Evolutionary conservation across 2,113 vertebrate species (phyloP).

Genomic region (Eonycteris spelaea): DNA sequence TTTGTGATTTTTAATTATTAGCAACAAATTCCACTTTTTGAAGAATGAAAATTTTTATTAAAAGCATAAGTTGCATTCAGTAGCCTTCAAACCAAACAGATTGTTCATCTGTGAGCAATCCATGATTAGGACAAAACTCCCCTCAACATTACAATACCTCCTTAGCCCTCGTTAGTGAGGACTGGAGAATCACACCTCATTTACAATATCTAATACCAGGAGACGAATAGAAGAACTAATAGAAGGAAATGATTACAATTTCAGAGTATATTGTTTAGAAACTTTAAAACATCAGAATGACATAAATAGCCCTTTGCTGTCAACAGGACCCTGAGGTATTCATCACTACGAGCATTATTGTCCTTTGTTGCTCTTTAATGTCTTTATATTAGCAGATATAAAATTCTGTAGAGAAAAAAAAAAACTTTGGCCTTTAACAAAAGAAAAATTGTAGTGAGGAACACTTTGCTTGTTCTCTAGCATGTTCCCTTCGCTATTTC

Average conservation of each 20-base stretch:
- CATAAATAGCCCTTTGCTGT: slow-evolving; percentile 83
- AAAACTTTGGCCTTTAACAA: slow-evolving; percentile 83
- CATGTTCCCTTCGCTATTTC: slow-evolving; percentile 86
- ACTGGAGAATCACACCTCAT: background rate
- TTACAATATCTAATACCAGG: background rate
- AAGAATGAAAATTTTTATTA: background rate
- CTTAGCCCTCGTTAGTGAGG: background rate
- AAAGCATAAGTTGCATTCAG: background rate
- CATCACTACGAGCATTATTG: slow-evolving; percentile 87
- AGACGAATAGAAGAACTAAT: background rate
- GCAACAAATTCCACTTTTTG: background rate
- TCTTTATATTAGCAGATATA: slow-evolving; percentile 86
- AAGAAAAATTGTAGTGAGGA: slow-evolving; percentile 81
- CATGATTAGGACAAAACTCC: background rate
- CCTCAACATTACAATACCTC: background rate
- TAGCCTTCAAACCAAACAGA: background rate
- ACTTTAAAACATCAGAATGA: background rate
- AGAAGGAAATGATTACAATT: background rate
- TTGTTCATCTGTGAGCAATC: background rate
- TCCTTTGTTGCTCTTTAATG: slow-evolving; percentile 91
- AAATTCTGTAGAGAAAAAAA: slow-evolving; percentile 81
- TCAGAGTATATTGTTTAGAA: background rate
- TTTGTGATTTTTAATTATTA: background rate
- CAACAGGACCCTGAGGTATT: slow-evolving; percentile 87
- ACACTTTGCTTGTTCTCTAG: slow-evolving; percentile 84